phyloP scores from a whole-genome alignment of 2,888 invertebrate species.

The Stegana nigrithorax region DNA sequence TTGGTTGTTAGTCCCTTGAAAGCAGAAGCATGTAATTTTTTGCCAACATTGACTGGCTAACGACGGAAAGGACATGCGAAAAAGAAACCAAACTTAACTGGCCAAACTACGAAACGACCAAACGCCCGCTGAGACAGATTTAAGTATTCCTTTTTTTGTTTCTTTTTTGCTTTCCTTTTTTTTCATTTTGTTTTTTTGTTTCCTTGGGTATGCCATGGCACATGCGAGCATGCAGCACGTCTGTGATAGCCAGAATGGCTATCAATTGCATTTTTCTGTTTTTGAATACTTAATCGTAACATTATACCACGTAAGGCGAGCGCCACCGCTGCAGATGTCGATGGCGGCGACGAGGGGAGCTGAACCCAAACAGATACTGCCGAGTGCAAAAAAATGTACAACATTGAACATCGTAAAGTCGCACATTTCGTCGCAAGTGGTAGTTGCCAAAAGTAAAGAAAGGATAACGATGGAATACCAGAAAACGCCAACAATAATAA shows the following conservation, averaged over 20 bases:
- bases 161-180: no score
- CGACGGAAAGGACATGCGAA: conserved; percentile 16
- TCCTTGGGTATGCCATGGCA: no score
- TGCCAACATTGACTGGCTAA: conserved; percentile 39
- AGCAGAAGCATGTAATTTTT: conserved; percentile 62
- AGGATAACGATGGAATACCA: conserved; percentile 24
- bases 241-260: conserved; percentile 18
- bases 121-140: background rate
- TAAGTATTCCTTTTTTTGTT: no score
- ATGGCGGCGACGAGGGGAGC: background rate
- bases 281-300: conserved; percentile 31
- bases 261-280: conserved; percentile 24
- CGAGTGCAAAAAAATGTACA: background rate
- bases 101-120: background rate
- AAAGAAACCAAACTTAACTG: background rate
- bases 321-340: background rate
- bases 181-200: no score
- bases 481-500: conserved; percentile 17
- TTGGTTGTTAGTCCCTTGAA: conserved; percentile 60
- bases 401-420: conserved; percentile 16
- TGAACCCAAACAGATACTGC: background rate
- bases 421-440: conserved; percentile 40
- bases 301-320: conserved; percentile 33
- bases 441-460: conserved; percentile 51
- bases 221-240: background rate